Base-by-base conservation (phyloP, 2,888 invertebrate genomes). In the Entomobrya proxima region DNA sequence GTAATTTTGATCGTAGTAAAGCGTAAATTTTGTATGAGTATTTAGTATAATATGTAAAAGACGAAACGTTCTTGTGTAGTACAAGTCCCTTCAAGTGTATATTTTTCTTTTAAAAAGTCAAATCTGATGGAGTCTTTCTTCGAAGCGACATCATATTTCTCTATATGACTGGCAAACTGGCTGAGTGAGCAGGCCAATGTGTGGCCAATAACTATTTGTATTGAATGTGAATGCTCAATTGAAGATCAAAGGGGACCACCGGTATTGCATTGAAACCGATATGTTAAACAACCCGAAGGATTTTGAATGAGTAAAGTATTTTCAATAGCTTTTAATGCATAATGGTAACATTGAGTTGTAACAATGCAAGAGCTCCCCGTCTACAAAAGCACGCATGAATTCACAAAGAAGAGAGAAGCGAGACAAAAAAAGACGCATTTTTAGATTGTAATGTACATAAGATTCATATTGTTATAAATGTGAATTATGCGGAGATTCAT, bases 191-290 rank as follows among this genome's bases (percentile, higher is more conserved):
- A 83, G 40, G 61, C 83, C 83, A 76, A 27, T 83, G 87, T 87
- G 84, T 75, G 80, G 84, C 84, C 87, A 83, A 84, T 78, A 84
- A 75, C 87, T 87, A 87, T 87, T 87, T 87, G 87, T 84, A 87
- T 87, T 87, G 80, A 84, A 55, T 69, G 30, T 80, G 84, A 80
- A 87, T 79, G 87, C 87, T 87, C 87, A 87, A 87, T 87, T 87
- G 87, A 84, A 84, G 85, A 74, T 87, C 87, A 84, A 87, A 87
- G 84, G 79, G 80, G 86, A 87, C 87, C 87, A 87, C 87, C 87
- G 87, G 84, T 84, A 55, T 74, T 47, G 87, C 87, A 87, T 40
- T 87, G 87, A 84, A 87, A 87, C 79, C 87, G 87, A 87, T 87
- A 87, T 84, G 87, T 79, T 87, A 87, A 87, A 87, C 87, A 84